These are phyloP conservation scores for Dexiosoma caninum DNA, from an alignment of 2,888 invertebrate species.

Conservation along the genomic window DNA sequence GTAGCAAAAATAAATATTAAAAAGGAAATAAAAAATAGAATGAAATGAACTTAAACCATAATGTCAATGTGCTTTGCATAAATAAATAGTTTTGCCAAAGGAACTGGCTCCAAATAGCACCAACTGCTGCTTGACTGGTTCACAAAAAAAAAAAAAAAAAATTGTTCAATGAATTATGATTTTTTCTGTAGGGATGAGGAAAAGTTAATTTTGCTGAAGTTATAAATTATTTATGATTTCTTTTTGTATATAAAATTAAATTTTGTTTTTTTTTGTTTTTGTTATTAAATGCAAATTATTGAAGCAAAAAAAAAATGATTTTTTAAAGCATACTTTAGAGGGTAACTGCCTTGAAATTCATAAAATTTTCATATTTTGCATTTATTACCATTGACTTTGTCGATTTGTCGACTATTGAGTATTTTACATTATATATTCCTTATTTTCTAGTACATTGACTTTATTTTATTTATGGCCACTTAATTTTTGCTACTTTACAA, in stretches of 20 bases:
- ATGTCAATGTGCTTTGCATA: conserved; percentile 73
- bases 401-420: conserved; percentile 1
- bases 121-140: not conserved
- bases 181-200: not conserved
- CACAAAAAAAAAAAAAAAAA: conserved; percentile 2
- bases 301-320: not conserved
- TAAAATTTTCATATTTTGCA: not conserved
- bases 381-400: not conserved
- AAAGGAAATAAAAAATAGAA: not conserved
- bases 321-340: not conserved
- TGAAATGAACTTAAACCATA: conserved; percentile 37
- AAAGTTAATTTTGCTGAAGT: conserved; percentile 54
- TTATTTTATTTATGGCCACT: conserved; percentile 51
- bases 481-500: conserved; percentile 41
- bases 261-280: not conserved
- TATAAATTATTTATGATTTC: conserved; percentile 57
- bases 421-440: conserved; percentile 44
- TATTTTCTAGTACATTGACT: conserved; percentile 50
- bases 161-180: conserved; percentile 58
- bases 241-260: not conserved
- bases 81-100: conserved; percentile 69
- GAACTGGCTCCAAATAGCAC: not conserved
- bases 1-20: conserved; percentile 11
- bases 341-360: not conserved
- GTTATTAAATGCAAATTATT: not conserved